These are phyloP conservation scores for Lordiphosa stackelbergi DNA, from an alignment of 1,140 invertebrate genomes.

Conservation along the genomic window DNA sequence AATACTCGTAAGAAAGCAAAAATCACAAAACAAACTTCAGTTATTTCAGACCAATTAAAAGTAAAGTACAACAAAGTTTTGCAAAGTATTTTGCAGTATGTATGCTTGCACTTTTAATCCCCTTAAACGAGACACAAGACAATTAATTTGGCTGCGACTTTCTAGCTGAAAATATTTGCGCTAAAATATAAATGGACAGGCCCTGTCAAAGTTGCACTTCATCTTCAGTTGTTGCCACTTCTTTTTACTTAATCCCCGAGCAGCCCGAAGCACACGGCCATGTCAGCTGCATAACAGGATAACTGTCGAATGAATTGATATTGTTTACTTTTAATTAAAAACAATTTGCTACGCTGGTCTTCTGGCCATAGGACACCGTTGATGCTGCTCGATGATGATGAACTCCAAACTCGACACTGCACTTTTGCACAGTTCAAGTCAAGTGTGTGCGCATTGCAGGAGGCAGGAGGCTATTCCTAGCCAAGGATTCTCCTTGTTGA, in stretches of 20 bases:
- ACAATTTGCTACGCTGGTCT: constrained; percentile 74
- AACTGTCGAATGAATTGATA: constrained; percentile 74
- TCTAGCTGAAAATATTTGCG: constrained; percentile 29
- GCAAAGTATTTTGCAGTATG: neutral
- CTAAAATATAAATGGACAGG: constrained; percentile 49
- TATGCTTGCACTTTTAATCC: constrained; percentile 26
- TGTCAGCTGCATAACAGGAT: constrained; percentile 70
- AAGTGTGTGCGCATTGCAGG: constrained; percentile 4
- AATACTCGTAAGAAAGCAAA: constrained; percentile 28
- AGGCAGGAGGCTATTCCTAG: constrained; percentile 12
- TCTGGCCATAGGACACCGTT: constrained; percentile 50
- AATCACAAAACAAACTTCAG: constrained; percentile 50
- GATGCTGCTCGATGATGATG: constrained; percentile 18
- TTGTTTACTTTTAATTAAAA: constrained; percentile 75
- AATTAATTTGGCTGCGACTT: constrained; percentile 53
- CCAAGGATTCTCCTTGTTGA: too few relatives aligned
- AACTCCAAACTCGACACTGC: constrained; percentile 11
- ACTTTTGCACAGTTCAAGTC: constrained; percentile 5
- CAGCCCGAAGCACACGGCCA: constrained; percentile 24
- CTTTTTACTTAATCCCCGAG: constrained; percentile 44
- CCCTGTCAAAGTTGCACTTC: constrained; percentile 45
- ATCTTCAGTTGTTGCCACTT: too few relatives aligned
- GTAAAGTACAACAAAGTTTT: constrained; percentile 45
- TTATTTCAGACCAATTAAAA: constrained; percentile 63
- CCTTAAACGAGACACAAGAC: constrained; percentile 45